These are phyloP conservation scores for Caenorhabditis uteleia DNA, from an alignment of 2,888 invertebrate species.

Conservation along the genomic window DNA sequence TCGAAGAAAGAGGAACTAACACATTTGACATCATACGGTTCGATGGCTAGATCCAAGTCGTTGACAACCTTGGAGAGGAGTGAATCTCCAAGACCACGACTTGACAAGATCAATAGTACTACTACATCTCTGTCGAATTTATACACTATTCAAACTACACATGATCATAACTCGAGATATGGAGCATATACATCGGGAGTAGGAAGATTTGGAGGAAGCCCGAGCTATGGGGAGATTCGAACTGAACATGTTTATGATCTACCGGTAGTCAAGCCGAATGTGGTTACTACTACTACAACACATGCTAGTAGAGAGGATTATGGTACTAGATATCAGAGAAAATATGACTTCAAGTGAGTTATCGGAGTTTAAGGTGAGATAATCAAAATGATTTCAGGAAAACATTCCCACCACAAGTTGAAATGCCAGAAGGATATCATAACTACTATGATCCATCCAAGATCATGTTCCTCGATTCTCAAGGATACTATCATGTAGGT, in stretches of 20 bases:
- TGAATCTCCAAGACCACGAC: not conserved
- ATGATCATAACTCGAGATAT: conserved; percentile 22
- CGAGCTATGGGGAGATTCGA: too few species aligned
- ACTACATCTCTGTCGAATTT: conserved; percentile 23
- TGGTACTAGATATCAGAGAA: conserved; percentile 12
- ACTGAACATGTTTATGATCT: not conserved
- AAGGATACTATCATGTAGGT: conserved; percentile 20
- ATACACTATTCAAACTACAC: conserved; percentile 6
- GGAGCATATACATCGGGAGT: conserved; percentile 18
- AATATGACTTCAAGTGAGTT: conserved; percentile 25
- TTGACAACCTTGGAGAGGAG: conserved; percentile 13
- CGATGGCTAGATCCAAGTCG: conserved; percentile 12
- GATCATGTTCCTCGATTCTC: conserved; percentile 11
- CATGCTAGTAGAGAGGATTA: too few species aligned
- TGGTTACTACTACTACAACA: too few species aligned
- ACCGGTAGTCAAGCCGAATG: conserved; percentile 1
- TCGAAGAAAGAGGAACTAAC: conserved; percentile 6
- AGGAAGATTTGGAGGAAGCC: conserved; percentile 12
- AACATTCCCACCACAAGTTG: conserved; percentile 22
- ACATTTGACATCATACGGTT: conserved; percentile 18
- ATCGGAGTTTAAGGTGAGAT: not conserved
- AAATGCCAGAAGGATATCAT: conserved; percentile 34
- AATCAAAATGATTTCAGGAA: conserved; percentile 1
- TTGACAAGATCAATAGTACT: conserved; percentile 12
- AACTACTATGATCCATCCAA: conserved; percentile 23